Percentiles rank a stretch among this genome's conserved stretches.
Evolutionary conservation across 2,113 vertebrate genomes (phyloP).

Genomic region (Cephalopterus ornatus): DNA sequence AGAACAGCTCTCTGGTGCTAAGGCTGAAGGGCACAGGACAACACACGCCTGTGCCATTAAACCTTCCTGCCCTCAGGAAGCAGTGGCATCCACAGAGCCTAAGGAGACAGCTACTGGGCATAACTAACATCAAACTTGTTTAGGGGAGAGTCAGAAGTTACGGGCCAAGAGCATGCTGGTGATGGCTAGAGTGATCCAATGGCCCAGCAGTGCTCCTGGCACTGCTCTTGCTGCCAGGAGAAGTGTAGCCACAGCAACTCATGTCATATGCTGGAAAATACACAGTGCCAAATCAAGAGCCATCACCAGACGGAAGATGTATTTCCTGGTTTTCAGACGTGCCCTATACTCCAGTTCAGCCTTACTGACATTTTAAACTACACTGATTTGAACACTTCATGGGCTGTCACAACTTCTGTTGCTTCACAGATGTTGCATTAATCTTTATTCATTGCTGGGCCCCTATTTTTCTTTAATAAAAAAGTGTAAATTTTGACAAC

Average conservation of each 20-base stretch:
- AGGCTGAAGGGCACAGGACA: not conserved
- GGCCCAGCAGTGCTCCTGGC: not conserved
- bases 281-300: not conserved
- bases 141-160: not conserved
- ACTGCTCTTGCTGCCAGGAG: not conserved
- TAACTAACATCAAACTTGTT: rapidly evolving
- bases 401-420: not conserved
- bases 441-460: not conserved
- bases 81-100: not conserved
- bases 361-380: not conserved
- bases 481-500: not conserved
- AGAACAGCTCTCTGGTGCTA: not conserved
- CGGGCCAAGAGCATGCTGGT: not conserved
- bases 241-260: not conserved
- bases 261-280: not conserved
- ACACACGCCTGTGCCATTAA: not conserved
- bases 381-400: not conserved
- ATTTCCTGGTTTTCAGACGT: not conserved
- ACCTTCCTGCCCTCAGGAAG: not conserved
- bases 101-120: not conserved
- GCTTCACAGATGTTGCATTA: not conserved
- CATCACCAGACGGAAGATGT: not conserved
- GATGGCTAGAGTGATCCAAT: not conserved
- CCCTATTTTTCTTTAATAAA: not conserved
- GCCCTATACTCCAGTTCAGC: not conserved